Evolutionary conservation across 2,888 invertebrate species (phyloP).

Genomic region (Dasysyrphus albostriatus): DNA sequence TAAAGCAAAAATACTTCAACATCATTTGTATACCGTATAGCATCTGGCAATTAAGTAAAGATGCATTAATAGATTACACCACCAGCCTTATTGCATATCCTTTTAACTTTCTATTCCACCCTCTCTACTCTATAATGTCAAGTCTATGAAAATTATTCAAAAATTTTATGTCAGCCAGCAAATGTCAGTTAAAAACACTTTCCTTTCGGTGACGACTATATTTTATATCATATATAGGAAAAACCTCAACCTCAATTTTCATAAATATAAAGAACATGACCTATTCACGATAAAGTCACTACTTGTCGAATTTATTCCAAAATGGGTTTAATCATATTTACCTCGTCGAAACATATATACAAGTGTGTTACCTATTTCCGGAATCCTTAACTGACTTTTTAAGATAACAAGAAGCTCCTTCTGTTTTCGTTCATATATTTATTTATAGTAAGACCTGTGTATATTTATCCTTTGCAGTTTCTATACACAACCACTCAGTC

Average conservation of each 20-base stretch:
- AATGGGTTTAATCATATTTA: constrained; percentile 31
- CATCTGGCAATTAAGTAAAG: constrained; percentile 57
- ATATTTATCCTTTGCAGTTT: constrained; percentile 13
- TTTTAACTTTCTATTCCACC: neutral
- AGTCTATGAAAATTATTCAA: constrained; percentile 47
- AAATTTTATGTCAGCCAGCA: constrained; percentile 23
- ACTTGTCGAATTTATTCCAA: constrained; percentile 7
- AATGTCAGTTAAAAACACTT: constrained; percentile 17
- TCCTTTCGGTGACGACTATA: neutral
- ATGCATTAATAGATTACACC: constrained; percentile 56
- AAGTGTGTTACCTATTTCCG: constrained; percentile 28
- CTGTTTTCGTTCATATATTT: neutral
- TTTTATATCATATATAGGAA: neutral
- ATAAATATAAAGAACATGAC: constrained; percentile 29
- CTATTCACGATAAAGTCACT: constrained; percentile 36
- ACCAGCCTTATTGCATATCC: constrained; percentile 23
- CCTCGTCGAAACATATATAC: constrained; percentile 24
- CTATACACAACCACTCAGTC: neutral
- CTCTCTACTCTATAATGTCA: neutral
- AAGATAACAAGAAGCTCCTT: constrained; percentile 52
- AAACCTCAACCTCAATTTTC: neutral
- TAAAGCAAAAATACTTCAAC: constrained; percentile 11
- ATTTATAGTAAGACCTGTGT: neutral
- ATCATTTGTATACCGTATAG: neutral
- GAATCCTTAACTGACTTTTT: constrained; percentile 37